Conservation (phyloP, 2,113 vertebrate species). For the Stictonetta naevosa region DNA sequence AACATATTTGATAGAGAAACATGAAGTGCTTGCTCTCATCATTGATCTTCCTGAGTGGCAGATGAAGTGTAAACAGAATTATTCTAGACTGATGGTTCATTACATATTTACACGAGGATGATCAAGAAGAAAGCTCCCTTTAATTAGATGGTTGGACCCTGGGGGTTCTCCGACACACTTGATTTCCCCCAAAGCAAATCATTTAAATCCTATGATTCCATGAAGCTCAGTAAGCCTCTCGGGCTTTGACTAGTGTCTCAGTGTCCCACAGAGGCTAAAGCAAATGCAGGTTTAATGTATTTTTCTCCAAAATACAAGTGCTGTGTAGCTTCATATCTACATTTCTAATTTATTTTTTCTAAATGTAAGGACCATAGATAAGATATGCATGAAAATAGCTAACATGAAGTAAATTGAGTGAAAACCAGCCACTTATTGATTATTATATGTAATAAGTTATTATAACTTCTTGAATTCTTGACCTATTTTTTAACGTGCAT, state of each 20-base stretch:
- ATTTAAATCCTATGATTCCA: slow-evolving; percentile 47
- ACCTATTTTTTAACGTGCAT: neutral
- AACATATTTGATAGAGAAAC: slow-evolving; percentile 37
- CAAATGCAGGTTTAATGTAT: neutral
- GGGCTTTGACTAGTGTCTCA: slow-evolving; percentile 1
- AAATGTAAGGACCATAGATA: neutral
- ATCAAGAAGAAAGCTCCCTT: slow-evolving; percentile 43
- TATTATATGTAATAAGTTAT: neutral
- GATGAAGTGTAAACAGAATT: slow-evolving; percentile 23
- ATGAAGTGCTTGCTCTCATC: slow-evolving; percentile 6
- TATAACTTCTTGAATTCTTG: neutral
- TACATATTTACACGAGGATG: slow-evolving; percentile 23
- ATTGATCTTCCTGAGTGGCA: slow-evolving; percentile 32
- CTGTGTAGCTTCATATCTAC: neutral
- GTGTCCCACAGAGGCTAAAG: neutral
- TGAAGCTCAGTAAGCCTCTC: neutral
- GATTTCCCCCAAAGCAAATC: slow-evolving; percentile 24
- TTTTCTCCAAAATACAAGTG: neutral
- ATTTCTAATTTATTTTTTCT: slow-evolving; percentile 14
- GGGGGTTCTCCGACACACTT: slow-evolving; percentile 15
- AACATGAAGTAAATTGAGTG: neutral
- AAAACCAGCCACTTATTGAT: neutral
- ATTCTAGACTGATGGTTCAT: slow-evolving; percentile 23
- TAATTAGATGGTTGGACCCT: slow-evolving; percentile 37
- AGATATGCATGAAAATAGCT: neutral